A percentile compares a stretch with the other conserved stretches of the same genome.
These are phyloP conservation scores for Lasioglossum zephyrum DNA, from an alignment of 2,888 invertebrate species.

Conservation along the genomic window DNA sequence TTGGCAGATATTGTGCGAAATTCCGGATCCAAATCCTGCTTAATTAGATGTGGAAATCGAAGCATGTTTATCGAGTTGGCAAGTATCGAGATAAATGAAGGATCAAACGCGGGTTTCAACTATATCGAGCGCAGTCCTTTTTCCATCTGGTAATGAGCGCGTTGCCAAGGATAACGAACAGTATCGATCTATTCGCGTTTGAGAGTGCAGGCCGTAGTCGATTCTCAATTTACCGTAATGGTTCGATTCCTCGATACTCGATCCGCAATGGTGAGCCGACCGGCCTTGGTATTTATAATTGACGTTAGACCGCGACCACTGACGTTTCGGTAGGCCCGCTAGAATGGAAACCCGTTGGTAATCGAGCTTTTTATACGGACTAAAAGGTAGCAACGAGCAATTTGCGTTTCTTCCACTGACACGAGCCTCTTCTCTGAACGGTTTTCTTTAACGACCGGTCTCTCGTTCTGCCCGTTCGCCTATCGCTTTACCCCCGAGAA, in stretches of 20 bases:
- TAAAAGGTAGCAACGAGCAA: slow-evolving; percentile 29
- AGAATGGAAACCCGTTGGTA: background rate
- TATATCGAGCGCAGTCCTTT: slow-evolving; percentile 3
- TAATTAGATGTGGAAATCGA: background rate
- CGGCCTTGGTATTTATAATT: slow-evolving; percentile 35
- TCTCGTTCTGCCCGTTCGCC: slow-evolving; percentile 39
- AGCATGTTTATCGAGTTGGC: background rate
- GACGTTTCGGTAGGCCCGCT: background rate
- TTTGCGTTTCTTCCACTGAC: slow-evolving; percentile 51
- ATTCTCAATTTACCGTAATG: slow-evolving; percentile 41
- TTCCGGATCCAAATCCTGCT: background rate
- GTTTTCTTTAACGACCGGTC: slow-evolving; percentile 36
- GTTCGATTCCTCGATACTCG: slow-evolving; percentile 30
- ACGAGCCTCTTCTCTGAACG: slow-evolving; percentile 5
- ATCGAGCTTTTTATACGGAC: slow-evolving; percentile 27
- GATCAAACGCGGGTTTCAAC: slow-evolving; percentile 7
- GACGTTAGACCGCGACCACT: background rate
- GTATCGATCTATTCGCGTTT: slow-evolving; percentile 33
- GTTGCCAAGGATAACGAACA: slow-evolving; percentile 12
- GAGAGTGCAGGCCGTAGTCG: background rate
- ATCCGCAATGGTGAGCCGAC: slow-evolving; percentile 17
- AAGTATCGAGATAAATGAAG: background rate
- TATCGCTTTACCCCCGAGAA: background rate
- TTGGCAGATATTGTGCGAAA: background rate
- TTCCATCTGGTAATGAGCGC: slow-evolving; percentile 2